phyloP scores from a whole-genome alignment of 2,888 invertebrate species.

The Apantesis nais region DNA sequence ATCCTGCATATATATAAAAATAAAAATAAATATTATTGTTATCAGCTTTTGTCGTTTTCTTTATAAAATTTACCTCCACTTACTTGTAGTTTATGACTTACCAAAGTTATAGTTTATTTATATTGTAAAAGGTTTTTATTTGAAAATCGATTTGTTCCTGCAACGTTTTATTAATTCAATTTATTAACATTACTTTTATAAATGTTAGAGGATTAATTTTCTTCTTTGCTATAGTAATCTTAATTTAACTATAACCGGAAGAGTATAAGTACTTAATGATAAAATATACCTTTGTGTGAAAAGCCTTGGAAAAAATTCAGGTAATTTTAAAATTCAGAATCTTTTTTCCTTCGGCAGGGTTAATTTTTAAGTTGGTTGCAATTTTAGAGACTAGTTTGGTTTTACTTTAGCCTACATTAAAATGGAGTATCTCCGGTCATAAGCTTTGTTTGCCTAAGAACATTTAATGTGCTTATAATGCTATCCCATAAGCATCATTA shows the following conservation, averaged over 20 bases:
- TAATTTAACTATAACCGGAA: not conserved
- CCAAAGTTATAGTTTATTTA: not conserved
- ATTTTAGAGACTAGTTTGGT: not conserved
- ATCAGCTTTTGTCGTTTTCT: too few relatives aligned
- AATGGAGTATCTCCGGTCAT: not conserved
- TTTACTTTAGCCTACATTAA: not conserved
- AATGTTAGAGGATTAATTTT: not conserved
- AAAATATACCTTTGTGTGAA: not conserved
- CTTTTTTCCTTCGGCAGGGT: not conserved
- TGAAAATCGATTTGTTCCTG: not conserved
- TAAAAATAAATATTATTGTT: not conserved
- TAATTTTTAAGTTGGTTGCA: not conserved
- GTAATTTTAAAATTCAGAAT: not conserved
- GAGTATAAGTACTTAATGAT: not conserved
- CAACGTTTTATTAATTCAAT: not conserved
- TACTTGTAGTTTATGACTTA: not conserved
- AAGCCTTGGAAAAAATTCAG: not conserved
- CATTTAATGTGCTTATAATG: slow-evolving; percentile 3
- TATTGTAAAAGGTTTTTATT: not conserved
- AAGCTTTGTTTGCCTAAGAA: slow-evolving; percentile 6
- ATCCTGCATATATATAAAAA: not conserved
- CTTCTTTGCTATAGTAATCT: not conserved
- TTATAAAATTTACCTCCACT: too few relatives aligned
- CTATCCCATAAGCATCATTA: slow-evolving; percentile 3
- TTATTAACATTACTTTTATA: not conserved